A percentile compares a stretch with the other conserved stretches of the same genome.
phyloP scores from a whole-genome alignment of 2,113 vertebrate genomes.

The Erythrocebus patas region DNA sequence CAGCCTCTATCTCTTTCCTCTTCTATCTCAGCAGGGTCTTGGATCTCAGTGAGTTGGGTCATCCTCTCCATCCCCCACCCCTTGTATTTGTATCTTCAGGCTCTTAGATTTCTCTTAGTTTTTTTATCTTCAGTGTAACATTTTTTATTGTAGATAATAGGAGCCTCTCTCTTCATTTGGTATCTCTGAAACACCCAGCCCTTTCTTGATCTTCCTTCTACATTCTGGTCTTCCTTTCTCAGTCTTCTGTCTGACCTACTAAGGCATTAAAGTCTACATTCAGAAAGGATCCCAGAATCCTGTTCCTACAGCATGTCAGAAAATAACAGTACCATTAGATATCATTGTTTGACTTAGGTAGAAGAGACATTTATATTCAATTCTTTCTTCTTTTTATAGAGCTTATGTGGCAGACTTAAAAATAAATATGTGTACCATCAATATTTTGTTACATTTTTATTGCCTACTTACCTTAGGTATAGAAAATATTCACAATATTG shows the following conservation, averaged over 20 bases:
- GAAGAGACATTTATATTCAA: background rate
- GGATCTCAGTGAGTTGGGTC: background rate
- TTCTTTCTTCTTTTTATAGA: background rate
- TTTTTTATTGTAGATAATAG: background rate
- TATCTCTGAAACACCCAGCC: background rate
- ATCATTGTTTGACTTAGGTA: background rate
- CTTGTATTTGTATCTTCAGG: background rate
- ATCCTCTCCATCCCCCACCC: background rate
- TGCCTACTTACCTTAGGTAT: background rate
- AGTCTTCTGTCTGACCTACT: background rate
- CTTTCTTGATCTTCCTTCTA: background rate
- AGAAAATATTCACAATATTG: background rate
- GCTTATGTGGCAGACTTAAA: background rate
- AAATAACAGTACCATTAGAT: background rate
- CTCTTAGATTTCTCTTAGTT: background rate
- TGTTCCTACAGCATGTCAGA: background rate
- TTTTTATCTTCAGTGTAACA: background rate
- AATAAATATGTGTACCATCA: background rate
- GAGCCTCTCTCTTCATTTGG: background rate
- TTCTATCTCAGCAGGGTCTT: background rate
- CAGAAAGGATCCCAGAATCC: background rate
- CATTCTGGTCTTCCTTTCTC: background rate
- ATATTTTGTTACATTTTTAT: background rate
- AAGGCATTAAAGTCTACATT: background rate
- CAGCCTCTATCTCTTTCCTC: background rate